Percentiles rank a stretch among this genome's conserved stretches.
These are phyloP conservation scores for Pogonomyrmex barbatus DNA, from an alignment of 1,140 invertebrate species.

Conservation along the genomic window DNA sequence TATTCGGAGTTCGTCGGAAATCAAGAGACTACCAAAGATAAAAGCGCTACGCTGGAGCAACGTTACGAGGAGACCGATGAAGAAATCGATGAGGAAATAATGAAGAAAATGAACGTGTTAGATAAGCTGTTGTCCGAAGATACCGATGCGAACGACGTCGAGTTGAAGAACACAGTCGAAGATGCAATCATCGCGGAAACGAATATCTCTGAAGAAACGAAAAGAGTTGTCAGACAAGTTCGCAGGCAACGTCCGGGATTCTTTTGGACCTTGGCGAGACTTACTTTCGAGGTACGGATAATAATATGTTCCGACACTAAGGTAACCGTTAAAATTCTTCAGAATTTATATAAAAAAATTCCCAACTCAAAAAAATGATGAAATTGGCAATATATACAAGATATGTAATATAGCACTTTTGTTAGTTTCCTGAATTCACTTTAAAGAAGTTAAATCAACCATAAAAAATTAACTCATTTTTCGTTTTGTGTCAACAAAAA, in stretches of 20 bases:
- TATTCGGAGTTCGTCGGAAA: neutral
- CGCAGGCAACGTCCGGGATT: constrained; percentile 84
- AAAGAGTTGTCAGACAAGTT: constrained; percentile 78
- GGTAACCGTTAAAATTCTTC: no score
- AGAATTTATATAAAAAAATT: no score
- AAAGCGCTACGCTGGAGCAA: neutral
- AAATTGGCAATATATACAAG: no score
- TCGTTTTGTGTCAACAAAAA: no score
- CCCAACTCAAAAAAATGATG: no score
- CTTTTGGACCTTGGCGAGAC: constrained; percentile 85
- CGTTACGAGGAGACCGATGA: neutral
- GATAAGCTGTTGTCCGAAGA: constrained; percentile 52
- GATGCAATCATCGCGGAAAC: constrained; percentile 48
- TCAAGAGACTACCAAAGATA: neutral
- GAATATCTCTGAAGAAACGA: constrained; percentile 67
- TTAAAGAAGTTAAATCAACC: no score
- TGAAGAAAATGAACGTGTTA: constrained; percentile 51
- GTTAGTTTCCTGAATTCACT: no score
- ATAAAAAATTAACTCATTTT: no score
- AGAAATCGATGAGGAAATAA: constrained; percentile 20
- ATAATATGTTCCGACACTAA: neutral
- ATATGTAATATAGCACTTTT: no score
- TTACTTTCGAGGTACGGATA: constrained; percentile 83
- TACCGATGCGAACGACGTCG: constrained; percentile 28
- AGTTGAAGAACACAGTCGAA: constrained; percentile 42